A percentile compares a stretch with the other conserved stretches of the same genome.
Evolutionary conservation across 2,888 invertebrate species (phyloP).

Genomic region (Philonicus albiceps): DNA sequence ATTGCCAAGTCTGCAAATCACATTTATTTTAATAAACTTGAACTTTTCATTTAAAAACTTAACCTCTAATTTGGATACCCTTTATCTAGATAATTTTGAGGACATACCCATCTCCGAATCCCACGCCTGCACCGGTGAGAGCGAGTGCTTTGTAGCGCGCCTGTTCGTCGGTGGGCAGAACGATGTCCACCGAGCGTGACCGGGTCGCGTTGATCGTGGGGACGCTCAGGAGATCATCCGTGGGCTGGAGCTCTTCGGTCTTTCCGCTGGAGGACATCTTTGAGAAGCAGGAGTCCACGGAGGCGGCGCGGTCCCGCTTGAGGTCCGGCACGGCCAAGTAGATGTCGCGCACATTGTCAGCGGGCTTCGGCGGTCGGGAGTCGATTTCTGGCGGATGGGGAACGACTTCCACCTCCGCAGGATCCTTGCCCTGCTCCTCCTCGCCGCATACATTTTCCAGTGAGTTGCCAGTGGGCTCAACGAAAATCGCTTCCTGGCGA

Average conservation of each 20-base stretch:
- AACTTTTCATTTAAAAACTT: too few species aligned
- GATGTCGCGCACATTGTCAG: slow-evolving; percentile 71
- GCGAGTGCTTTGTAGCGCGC: slow-evolving; percentile 85
- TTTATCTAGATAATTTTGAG: neutral
- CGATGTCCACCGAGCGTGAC: slow-evolving; percentile 87
- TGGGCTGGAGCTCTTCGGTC: slow-evolving; percentile 74
- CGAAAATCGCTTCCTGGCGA: slow-evolving; percentile 83
- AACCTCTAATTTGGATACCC: too few species aligned
- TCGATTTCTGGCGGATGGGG: neutral
- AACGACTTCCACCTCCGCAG: slow-evolving; percentile 55
- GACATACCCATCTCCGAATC: slow-evolving; percentile 57
- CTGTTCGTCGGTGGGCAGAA: slow-evolving; percentile 84
- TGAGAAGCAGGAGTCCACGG: slow-evolving; percentile 86
- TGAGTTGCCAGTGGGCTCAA: slow-evolving; percentile 76
- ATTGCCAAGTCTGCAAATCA: too few species aligned
- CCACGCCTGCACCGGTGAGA: slow-evolving; percentile 68
- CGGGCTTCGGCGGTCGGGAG: neutral
- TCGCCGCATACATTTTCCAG: slow-evolving; percentile 73
- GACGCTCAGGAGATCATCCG: slow-evolving; percentile 69
- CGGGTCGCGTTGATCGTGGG: slow-evolving; percentile 76
- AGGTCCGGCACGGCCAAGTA: slow-evolving; percentile 84
- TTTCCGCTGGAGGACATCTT: slow-evolving; percentile 76
- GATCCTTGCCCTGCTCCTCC: slow-evolving; percentile 54
- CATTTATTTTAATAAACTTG: too few species aligned
- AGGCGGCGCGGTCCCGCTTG: slow-evolving; percentile 84